Base-by-base conservation (phyloP, 1,140 invertebrate genomes). In the Aphaenogaster rudis region DNA sequence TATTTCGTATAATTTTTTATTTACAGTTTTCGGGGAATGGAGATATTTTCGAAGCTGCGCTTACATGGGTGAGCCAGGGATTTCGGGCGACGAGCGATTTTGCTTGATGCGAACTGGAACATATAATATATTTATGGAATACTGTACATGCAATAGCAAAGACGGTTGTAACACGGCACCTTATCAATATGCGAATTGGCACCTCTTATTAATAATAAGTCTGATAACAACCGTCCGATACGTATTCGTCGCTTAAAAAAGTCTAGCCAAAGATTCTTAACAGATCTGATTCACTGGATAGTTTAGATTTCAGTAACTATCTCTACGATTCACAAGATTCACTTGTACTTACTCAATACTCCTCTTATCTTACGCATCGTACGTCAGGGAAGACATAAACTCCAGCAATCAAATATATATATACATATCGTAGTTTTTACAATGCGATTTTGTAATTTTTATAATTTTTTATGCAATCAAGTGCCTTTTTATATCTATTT, bases 81-180 rank as follows among this genome's bases (percentile, higher is more conserved):
- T 99, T 59, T 97, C 96, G 91, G 98, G 98, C 0, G 98, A 99
- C 93, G 98, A 99, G 95, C 96, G 98, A 72, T 99, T 98, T 94
- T 99, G 98, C 91, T 95, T 98, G 15, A 98, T 99, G 97, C 96
- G 98, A 91, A 98, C 98, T 11, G 98, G 98, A 61, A 98, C 98
- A 2, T 98, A 98, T 94, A 98, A 99, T 94, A 98, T 99, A 88
- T 99, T 99, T 94, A 97, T 98, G 95, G 98, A 99, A 95, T 98
- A 98, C 92, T 99, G 98, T 94, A 98, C 98, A 0, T 99, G 98
- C 92, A 98, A 98, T 90, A 98, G 97, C 92, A 99, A 99, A 96
- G 98, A 99, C 95, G 98, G 98, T 6, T 99, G 98, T 92, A 99
- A 99, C 94, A 91, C 95, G 42, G 96, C 97, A 6, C 85, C 93